Evolutionary conservation across 2,113 vertebrate genomes (phyloP).

Genomic region (Eira barbara): DNA sequence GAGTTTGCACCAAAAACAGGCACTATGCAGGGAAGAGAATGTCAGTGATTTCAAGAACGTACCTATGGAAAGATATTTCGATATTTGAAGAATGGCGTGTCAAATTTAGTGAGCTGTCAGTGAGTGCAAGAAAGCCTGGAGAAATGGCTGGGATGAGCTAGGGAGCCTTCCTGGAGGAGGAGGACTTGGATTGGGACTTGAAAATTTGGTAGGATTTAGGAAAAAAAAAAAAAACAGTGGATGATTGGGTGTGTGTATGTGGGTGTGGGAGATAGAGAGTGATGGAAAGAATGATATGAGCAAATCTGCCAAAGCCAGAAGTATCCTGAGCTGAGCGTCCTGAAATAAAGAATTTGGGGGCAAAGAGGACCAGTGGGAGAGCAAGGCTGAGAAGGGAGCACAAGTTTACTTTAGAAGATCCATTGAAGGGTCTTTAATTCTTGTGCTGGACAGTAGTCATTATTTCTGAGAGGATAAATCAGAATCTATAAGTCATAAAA

Average conservation of each 20-base stretch:
- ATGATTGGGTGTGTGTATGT: neutral
- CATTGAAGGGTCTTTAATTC: neutral
- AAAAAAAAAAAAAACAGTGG: neutral
- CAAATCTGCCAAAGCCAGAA: neutral
- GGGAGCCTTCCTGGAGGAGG: neutral
- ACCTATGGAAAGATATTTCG: neutral
- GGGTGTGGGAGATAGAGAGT: neutral
- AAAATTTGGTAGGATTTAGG: neutral
- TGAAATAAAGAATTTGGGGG: neutral
- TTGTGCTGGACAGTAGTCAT: neutral
- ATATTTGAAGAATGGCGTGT: neutral
- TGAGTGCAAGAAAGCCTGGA: neutral
- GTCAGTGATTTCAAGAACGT: neutral
- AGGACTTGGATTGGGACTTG: neutral
- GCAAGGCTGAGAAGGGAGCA: neutral
- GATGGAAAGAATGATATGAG: neutral
- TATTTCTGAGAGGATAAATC: neutral
- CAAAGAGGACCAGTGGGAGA: neutral
- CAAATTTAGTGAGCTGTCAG: neutral
- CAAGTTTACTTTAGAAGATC: neutral
- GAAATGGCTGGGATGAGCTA: neutral
- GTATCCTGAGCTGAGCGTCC: neutral
- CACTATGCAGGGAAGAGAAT: neutral
- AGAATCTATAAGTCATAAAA: neutral
- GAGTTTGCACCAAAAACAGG: neutral